Percentiles rank a stretch among this genome's conserved stretches.
phyloP scores from a whole-genome alignment of 2,888 invertebrate species.

The Erebia palarica region DNA sequence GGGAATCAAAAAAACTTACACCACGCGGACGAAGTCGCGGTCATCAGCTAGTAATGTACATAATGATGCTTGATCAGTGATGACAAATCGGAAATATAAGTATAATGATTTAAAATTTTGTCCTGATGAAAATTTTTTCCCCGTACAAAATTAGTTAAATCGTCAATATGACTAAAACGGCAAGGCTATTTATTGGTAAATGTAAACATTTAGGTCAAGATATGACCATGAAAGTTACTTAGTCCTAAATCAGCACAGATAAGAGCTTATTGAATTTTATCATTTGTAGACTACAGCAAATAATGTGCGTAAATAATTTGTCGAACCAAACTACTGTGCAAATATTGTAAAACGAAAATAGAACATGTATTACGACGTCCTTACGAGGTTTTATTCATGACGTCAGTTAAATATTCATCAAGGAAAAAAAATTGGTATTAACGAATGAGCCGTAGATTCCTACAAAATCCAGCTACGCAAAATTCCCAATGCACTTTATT shows the following conservation, averaged over 20 bases:
- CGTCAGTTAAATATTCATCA: background rate
- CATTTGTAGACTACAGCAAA: constrained; percentile 7
- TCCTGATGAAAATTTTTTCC: too few species aligned
- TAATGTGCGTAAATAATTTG: background rate
- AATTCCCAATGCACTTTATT: too few species aligned
- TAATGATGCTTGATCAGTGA: too few species aligned
- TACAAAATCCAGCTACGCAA: too few species aligned
- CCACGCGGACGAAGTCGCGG: too few species aligned
- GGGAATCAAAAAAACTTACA: too few species aligned
- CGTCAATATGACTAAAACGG: background rate
- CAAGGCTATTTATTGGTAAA: constrained; percentile 4
- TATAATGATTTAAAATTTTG: background rate
- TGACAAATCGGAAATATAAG: too few species aligned
- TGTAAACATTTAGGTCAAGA: constrained; percentile 13
- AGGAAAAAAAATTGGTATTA: background rate
- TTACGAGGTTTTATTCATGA: background rate
- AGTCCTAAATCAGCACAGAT: constrained; percentile 2
- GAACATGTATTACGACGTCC: background rate
- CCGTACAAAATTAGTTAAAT: too few species aligned
- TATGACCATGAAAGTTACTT: constrained; percentile 3
- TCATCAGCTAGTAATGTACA: too few species aligned
- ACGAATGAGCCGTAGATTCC: too few species aligned
- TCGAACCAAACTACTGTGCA: background rate
- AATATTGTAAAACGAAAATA: constrained; percentile 8
- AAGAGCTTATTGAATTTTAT: constrained; percentile 2